Conservation (phyloP, 2,888 invertebrate genomes). For the Diarsia brunnea region DNA sequence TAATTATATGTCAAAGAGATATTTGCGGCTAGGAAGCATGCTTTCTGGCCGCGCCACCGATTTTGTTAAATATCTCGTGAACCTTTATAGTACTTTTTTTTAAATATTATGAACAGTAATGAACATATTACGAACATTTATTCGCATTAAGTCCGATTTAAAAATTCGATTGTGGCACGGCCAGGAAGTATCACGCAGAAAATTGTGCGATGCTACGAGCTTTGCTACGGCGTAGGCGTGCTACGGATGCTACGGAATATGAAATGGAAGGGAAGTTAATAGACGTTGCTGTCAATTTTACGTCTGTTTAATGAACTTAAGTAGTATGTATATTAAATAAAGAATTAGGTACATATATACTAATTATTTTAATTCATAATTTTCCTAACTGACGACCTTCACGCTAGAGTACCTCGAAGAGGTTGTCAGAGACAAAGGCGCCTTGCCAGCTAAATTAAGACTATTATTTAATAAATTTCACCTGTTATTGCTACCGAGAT, state of each 20-base stretch:
- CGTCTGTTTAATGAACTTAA: not conserved
- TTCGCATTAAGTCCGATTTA: too few relatives aligned
- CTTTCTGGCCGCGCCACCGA: too few relatives aligned
- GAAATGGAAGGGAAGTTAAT: not conserved
- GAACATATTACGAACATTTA: too few relatives aligned
- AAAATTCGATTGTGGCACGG: too few relatives aligned
- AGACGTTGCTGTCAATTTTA: not conserved
- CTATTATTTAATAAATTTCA: not conserved
- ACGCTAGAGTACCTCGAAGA: not conserved
- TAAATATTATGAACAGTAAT: too few relatives aligned
- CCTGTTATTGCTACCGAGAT: not conserved
- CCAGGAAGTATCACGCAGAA: too few relatives aligned
- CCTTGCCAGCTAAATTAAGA: not conserved
- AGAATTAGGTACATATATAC: too few relatives aligned
- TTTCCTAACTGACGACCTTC: not conserved
- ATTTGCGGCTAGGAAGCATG: too few relatives aligned
- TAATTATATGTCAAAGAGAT: not conserved
- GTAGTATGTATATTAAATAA: not conserved
- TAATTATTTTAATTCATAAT: not conserved
- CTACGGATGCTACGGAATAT: conserved; percentile 21
- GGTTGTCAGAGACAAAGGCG: not conserved
- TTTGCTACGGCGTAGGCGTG: conserved; percentile 41
- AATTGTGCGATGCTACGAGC: conserved; percentile 3
- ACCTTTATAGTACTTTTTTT: too few relatives aligned
- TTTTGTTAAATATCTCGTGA: too few relatives aligned